A percentile compares a stretch with the other conserved stretches of the same genome.
These are phyloP conservation scores for Lagodon rhomboides DNA, from an alignment of 2,797 vertebrate genomes.

Conservation along the genomic window DNA sequence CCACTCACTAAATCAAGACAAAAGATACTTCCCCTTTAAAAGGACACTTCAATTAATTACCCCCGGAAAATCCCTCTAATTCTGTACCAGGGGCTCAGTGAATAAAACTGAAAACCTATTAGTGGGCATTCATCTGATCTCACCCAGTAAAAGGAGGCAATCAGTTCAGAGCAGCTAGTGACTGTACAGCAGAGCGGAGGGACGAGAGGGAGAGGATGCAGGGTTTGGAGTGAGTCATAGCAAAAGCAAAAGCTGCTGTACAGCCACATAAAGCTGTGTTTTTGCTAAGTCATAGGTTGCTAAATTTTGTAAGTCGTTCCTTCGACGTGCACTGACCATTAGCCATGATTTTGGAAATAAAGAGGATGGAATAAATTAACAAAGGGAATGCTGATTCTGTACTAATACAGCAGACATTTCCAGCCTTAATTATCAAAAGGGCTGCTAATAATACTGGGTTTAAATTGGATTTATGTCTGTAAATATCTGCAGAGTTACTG, in stretches of 20 bases:
- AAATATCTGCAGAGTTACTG: not conserved
- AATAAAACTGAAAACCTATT: slow-evolving; percentile 84
- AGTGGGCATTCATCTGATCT: slow-evolving; percentile 80
- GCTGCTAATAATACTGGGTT: not conserved
- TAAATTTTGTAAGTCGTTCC: not conserved
- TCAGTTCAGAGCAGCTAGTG: slow-evolving; percentile 60
- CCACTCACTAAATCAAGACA: slow-evolving; percentile 76
- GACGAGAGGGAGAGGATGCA: slow-evolving; percentile 1
- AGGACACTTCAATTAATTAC: slow-evolving; percentile 84
- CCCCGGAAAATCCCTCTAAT: slow-evolving; percentile 76
- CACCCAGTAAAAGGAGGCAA: slow-evolving; percentile 66
- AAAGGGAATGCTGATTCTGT: not conserved
- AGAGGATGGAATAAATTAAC: not conserved
- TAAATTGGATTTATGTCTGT: not conserved
- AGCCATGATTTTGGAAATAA: not conserved
- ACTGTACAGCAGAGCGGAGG: slow-evolving; percentile 41
- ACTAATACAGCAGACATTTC: not conserved
- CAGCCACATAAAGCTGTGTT: not conserved
- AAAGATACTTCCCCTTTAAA: slow-evolving; percentile 77
- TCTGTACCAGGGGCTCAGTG: slow-evolving; percentile 73
- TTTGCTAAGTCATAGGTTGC: slow-evolving; percentile 1
- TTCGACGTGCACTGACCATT: not conserved
- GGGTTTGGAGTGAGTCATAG: not conserved
- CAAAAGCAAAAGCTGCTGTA: not conserved
- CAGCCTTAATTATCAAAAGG: not conserved